phyloP scores from a whole-genome alignment of 2,113 vertebrate species.

The Lophochroa leadbeateri region DNA sequence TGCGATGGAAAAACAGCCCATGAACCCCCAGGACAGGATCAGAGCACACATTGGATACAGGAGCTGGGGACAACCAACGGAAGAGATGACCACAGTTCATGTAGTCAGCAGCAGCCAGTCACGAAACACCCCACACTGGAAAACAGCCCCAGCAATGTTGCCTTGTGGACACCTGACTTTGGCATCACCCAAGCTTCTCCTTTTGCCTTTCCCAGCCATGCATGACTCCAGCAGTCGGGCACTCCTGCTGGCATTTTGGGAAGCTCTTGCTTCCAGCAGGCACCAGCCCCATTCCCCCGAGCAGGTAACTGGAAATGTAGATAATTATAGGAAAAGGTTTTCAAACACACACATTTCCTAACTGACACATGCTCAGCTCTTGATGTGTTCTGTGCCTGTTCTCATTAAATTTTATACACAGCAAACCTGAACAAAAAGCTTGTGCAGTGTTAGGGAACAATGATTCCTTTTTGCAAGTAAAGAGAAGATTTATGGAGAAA shows the following conservation, averaged over 20 bases:
- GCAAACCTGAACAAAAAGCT: constrained; percentile 62
- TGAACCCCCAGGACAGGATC: no score
- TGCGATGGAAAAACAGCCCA: fast-evolving
- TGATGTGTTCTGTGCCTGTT: constrained; percentile 52
- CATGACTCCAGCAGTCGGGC: not conserved
- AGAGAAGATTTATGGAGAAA: constrained; percentile 70
- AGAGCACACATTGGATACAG: fast-evolving
- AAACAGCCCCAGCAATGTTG: fast-evolving
- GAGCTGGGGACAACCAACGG: fast-evolving
- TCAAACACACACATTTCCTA: constrained; percentile 49
- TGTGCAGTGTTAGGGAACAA: constrained; percentile 62
- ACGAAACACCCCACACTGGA: fast-evolving
- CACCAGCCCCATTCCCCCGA: not conserved
- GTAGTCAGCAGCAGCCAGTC: not conserved
- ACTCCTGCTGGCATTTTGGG: not conserved
- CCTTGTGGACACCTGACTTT: fast-evolving
- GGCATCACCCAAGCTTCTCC: fast-evolving
- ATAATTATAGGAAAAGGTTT: constrained; percentile 55
- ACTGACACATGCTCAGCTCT: constrained; percentile 52
- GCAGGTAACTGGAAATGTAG: not conserved
- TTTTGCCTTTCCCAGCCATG: no score
- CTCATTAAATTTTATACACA: constrained; percentile 74
- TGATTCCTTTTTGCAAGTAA: constrained; percentile 67
- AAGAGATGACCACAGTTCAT: fast-evolving
- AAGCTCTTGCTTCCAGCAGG: not conserved